phyloP scores from a whole-genome alignment of 2,888 invertebrate species.

The Ceramica pisi region DNA sequence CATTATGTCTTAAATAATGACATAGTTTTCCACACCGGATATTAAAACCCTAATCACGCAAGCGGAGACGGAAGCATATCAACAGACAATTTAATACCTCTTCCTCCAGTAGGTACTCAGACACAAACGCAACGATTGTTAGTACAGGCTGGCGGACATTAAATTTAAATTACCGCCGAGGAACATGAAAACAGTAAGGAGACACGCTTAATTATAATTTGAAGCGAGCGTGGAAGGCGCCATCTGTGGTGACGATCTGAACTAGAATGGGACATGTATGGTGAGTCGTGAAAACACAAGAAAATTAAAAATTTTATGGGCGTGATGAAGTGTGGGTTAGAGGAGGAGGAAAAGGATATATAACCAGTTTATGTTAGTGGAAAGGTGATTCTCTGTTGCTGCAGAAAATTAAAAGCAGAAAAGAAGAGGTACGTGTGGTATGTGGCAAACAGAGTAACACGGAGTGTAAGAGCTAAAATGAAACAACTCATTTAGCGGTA shows the following conservation, averaged over 20 bases:
- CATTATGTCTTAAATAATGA: background rate
- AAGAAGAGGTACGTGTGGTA: no score
- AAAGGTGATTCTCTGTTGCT: no score
- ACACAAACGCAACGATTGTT: constrained; percentile 27
- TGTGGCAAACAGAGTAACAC: no score
- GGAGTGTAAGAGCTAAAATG: no score
- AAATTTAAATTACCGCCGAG: constrained; percentile 60
- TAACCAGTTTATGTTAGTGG: no score
- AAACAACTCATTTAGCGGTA: no score
- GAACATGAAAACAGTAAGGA: constrained; percentile 51
- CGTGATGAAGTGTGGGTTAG: background rate
- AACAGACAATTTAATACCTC: background rate
- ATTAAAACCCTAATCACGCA: background rate
- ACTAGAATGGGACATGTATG: constrained; percentile 15
- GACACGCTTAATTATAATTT: constrained; percentile 65
- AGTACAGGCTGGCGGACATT: constrained; percentile 46
- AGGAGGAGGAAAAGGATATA: no score
- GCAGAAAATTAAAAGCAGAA: no score
- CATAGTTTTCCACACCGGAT: background rate
- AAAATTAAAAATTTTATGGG: background rate
- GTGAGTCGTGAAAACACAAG: background rate
- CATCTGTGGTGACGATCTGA: constrained; percentile 30
- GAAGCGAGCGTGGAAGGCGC: constrained; percentile 54
- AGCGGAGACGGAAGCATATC: background rate
- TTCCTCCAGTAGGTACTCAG: background rate